Conservation (phyloP, 2,797 vertebrate species). For the Spheniscus humboldti region DNA sequence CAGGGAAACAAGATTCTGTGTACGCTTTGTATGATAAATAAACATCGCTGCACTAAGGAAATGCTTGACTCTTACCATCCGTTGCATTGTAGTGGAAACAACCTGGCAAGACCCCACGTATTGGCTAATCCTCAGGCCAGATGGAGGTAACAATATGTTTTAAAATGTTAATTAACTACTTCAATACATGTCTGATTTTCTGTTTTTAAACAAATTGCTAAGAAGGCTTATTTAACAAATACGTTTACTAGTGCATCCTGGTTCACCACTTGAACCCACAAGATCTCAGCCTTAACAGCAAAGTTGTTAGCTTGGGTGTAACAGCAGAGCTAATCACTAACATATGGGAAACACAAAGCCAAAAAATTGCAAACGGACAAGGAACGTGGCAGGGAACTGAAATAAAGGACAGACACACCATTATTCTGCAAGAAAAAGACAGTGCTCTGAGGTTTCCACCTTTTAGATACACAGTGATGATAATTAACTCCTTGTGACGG, state of each 20-base stretch:
- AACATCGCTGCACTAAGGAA: neutral
- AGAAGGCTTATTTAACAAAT: neutral
- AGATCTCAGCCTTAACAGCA: neutral
- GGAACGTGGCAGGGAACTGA: neutral
- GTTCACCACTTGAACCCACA: neutral
- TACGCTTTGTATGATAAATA: neutral
- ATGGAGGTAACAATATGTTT: constrained; percentile 1
- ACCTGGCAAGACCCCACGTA: neutral
- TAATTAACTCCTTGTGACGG: neutral
- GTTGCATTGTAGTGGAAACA: neutral
- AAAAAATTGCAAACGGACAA: neutral
- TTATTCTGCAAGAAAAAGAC: neutral
- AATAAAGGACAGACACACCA: accelerated
- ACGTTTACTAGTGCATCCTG: neutral
- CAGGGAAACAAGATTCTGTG: constrained; percentile 12
- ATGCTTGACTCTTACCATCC: neutral
- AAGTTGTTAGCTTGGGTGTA: neutral
- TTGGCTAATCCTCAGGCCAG: neutral
- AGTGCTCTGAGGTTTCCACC: neutral
- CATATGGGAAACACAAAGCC: neutral
- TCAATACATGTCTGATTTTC: neutral
- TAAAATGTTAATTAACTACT: constrained; percentile 17
- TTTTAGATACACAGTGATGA: neutral
- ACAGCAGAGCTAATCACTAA: neutral
- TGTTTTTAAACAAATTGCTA: neutral